Conservation (phyloP, 2,113 vertebrate genomes). For the Antechinus flavipes region DNA sequence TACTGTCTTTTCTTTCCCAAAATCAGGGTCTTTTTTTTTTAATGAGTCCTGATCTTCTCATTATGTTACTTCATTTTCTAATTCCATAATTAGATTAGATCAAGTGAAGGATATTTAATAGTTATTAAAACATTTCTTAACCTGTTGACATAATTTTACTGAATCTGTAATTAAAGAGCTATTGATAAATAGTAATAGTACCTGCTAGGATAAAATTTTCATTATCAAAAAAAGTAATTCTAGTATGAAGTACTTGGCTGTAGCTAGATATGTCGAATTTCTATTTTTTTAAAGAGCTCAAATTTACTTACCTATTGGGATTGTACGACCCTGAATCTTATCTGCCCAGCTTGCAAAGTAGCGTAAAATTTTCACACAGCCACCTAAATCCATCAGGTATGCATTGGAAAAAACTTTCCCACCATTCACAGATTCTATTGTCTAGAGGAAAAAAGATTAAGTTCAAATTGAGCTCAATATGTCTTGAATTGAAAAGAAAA, state of each 20-base stretch:
- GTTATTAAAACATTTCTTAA: not conserved
- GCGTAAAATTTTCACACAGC: conserved; percentile 88
- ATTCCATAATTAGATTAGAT: not conserved
- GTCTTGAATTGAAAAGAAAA: not conserved
- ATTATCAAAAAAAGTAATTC: not conserved
- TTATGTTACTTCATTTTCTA: not conserved
- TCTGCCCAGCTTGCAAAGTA: conserved; percentile 94
- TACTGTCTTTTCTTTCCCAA: not conserved
- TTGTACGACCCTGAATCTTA: conserved; percentile 91
- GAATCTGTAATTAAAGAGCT: not conserved
- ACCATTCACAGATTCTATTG: conserved; percentile 90
- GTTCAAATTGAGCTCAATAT: not conserved
- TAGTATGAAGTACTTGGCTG: not conserved
- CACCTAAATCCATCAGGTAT: conserved; percentile 89
- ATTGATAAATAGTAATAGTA: not conserved
- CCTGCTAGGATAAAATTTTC: not conserved
- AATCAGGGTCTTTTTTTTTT: not conserved
- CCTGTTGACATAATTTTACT: not conserved
- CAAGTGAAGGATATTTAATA: not conserved
- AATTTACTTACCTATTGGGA: conserved; percentile 89
- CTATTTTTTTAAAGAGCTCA: not conserved
- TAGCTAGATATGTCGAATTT: not conserved
- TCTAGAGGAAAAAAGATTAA: conserved; percentile 82
- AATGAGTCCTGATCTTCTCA: not conserved
- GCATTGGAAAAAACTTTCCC: conserved; percentile 90